Evolutionary conservation across 2,113 vertebrate genomes (phyloP), one percentile per base, ranked within the genome.

Genomic region (Lonchura striata): DNA sequence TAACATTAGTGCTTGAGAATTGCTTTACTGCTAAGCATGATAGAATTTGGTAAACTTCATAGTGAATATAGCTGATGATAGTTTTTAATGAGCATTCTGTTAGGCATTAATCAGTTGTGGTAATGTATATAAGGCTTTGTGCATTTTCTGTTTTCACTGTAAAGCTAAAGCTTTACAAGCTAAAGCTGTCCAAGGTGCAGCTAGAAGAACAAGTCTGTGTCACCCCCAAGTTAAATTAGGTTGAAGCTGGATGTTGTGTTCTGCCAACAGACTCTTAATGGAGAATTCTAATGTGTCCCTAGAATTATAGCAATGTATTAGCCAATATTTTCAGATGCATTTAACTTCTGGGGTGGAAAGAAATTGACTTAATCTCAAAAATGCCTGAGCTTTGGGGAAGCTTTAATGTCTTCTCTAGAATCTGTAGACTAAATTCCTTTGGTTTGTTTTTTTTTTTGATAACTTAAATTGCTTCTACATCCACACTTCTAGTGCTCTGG

Each of bases 281-380:
- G 85, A 70, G 30, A 61, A 18, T 93, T 88, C 52, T 81, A 31
- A 93, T 95, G 50, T 3, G 0, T 83, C 83, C 35, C 15, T 93
- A 81, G 68, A 93, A 86, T 78, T 94, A 56, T 49, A 77, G n/a
- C 47, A 77, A 5, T 81, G 79, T 60, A 82, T 90, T 90, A 95
- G 88, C 11, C 30, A n/a, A 12, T 75, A 4, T 78, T 74, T 94
- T 75, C 86, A 90, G 69, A 84, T 64, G 64, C 68, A 64, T 76
- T 94, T 91, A 63, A 78, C 52, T 80, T 86, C 74, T 54, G 41
- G 41, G 22, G 20, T 88, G 27, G 76, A 70, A 88, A 35, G 64
- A 74, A 94, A 77, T 77, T 21, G 63, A 50, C 56, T 90, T 80
- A 6, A 47, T 68, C 46, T 84, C 28, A 71, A 59, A 83, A 92